Base-by-base conservation (phyloP, 2,113 vertebrate genomes). In the Notothenia coriiceps region DNA sequence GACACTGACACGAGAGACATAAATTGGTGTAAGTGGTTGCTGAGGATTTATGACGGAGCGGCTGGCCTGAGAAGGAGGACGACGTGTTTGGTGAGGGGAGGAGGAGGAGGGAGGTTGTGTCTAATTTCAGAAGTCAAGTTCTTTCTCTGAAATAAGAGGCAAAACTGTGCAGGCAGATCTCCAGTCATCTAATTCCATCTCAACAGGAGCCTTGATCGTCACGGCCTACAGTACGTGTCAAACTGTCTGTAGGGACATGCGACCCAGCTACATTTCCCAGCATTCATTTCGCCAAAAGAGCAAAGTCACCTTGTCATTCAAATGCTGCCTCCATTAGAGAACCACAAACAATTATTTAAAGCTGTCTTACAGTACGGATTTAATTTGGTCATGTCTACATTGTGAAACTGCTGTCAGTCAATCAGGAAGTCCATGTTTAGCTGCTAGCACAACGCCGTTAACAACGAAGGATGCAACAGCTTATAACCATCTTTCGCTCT, bases 71-170 rank as follows among this genome's bases (percentile, higher is more conserved):
- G 61, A 12, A 43, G 60, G 40, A 66, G 67, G 40, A 62, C 17
- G 15, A 62, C 17, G 15, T 64, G 56, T n/a, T 22, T 20, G 47
- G 46, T 51, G 47, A 13, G 12, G 13, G 54, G 15, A 10, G 55
- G 4, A 2, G 7, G 20, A n/a, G 68, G 57, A 4, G 67, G 64
- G 12, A 73, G 73, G 57, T 12, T 79, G 71, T 64, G 59, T 92
- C 91, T 90, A 83, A 88, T 93, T 92, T 91, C 88, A 91, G 81
- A 64, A 33, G 46, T 54, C 75, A 60, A 70, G 73, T 86, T 80
- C 86, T 70, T 84, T 85, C 86, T 85, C 62, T 86, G 76, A 87
- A 83, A 77, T 86, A 84, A 69, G 78, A 83, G 54, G 83, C 72
- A 83, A 82, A 82, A 80, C 61, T 67, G 49, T 77, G n/a, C 70